Conservation (phyloP, 2,113 vertebrate species). For the Talpa occidentalis region DNA sequence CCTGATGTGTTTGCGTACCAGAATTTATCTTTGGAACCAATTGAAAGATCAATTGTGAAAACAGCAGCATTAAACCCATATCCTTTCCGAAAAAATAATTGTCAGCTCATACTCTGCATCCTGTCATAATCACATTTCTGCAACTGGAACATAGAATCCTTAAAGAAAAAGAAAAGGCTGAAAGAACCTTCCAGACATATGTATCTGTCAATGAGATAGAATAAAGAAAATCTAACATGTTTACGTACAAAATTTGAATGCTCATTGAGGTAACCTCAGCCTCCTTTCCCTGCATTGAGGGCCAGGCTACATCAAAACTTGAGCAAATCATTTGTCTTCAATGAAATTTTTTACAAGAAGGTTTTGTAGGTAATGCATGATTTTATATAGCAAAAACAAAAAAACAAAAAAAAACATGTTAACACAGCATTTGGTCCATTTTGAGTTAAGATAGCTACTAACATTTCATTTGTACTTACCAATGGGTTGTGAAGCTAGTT, state of each 20-base stretch:
- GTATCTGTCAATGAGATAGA: background rate
- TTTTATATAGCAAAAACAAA: background rate
- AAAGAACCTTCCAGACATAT: background rate
- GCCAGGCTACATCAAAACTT: background rate
- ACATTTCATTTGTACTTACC: conserved; percentile 41
- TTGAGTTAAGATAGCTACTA: background rate
- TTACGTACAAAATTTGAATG: background rate
- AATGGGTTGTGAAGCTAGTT: background rate
- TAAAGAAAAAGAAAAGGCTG: background rate
- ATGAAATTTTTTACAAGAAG: background rate
- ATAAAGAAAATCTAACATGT: background rate
- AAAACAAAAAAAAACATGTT: background rate
- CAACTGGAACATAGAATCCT: conserved; percentile 10
- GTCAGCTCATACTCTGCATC: background rate
- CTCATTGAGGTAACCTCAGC: background rate
- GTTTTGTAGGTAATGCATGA: background rate
- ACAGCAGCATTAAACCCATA: background rate
- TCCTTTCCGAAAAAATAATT: background rate
- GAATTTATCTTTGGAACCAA: background rate
- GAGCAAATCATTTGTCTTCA: background rate
- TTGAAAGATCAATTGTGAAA: background rate
- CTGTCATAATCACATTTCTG: background rate
- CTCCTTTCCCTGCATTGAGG: background rate
- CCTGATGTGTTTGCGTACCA: background rate
- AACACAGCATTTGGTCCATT: conserved; percentile 36